Evolutionary conservation across 2,888 invertebrate species (phyloP).

Genomic region (Atherix ibis): DNA sequence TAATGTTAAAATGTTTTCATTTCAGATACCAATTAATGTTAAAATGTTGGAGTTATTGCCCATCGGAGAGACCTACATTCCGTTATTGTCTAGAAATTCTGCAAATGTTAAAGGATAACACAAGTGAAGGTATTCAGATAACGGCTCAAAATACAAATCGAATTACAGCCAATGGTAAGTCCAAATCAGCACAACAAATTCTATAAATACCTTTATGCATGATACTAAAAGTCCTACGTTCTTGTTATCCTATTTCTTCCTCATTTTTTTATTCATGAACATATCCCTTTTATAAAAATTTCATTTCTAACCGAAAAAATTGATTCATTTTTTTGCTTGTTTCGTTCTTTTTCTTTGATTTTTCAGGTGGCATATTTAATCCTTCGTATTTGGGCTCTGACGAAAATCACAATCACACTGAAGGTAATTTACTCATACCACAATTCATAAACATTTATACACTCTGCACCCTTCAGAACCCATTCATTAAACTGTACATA

Average conservation of each 20-base stretch:
- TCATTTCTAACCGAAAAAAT: no score
- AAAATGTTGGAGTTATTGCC: conserved; percentile 73
- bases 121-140: conserved; percentile 11
- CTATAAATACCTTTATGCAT: no score
- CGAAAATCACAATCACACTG: conserved; percentile 38
- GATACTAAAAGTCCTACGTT: not conserved
- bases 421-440: no score
- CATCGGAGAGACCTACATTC: conserved; percentile 77
- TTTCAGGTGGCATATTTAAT: conserved; percentile 54
- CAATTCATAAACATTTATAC: no score
- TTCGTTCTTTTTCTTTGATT: conserved; percentile 22
- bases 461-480: no score
- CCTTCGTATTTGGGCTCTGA: conserved; percentile 57
- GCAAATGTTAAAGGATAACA: conserved; percentile 22
- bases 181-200: no score
- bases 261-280: not conserved
- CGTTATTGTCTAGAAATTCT: conserved; percentile 58
- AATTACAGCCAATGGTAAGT: conserved; percentile 12
- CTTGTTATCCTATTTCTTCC: not conserved
- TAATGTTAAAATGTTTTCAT: conserved; percentile 9
- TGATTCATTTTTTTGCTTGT: conserved; percentile 10
- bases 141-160: conserved; percentile 9
- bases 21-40: conserved; percentile 68
- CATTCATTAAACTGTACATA: no score
- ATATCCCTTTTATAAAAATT: conserved; percentile 3